Evolutionary conservation across 2,888 invertebrate species (phyloP), one percentile per base, ranked within the genome.

Genomic region (Drosophila flavopinicola): DNA sequence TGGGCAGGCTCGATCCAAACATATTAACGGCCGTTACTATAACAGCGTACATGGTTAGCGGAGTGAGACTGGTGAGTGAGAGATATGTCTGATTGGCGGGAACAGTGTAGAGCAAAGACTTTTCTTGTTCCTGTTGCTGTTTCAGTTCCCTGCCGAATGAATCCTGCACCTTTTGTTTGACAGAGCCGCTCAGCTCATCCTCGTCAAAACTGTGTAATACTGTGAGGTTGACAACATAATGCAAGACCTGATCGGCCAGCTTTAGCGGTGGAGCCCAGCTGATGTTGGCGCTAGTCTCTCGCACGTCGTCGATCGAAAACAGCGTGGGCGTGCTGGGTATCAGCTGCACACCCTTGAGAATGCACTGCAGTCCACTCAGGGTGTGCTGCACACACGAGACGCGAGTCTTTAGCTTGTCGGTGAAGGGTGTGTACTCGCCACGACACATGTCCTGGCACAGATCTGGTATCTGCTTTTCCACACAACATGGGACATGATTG

Each of bases 401-500:
- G 83, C 96, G 95, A 0, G 96, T 96, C 90, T 95, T 95, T 60
- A 96, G 94, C 83, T 95, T 95, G 88, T 96, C 96, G 0, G 96
- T 96, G 65, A 96, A 96, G 0, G 95, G 94, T 0, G 96, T 96
- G 90, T 96, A 96, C 89, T 96, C 96, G 23, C 96, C 96, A 1
- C 95, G 92, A 88, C 96, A 96, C 70, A 96, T 95, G 74, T 96
- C 96, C 87, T 96, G 96, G 88, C 96, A 96, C 75, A 96, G 94
- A 89, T 96, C 96, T 0, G 96, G 96, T 15, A 96, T 95, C 56
- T 94, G 93, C 88, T 96, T 96, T 73, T 94, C 94, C 17, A 95
- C 94, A 89, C 96, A 96, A 90, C 96, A 96, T 0, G 96, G 96
- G 24, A 96, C 94, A 91, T 96, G 96, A 91, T 97, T 96, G 13